A percentile compares a stretch with the other conserved stretches of the same genome.
Conservation (phyloP, 2,888 invertebrate genomes). For the Trachelus troglodyta region DNA sequence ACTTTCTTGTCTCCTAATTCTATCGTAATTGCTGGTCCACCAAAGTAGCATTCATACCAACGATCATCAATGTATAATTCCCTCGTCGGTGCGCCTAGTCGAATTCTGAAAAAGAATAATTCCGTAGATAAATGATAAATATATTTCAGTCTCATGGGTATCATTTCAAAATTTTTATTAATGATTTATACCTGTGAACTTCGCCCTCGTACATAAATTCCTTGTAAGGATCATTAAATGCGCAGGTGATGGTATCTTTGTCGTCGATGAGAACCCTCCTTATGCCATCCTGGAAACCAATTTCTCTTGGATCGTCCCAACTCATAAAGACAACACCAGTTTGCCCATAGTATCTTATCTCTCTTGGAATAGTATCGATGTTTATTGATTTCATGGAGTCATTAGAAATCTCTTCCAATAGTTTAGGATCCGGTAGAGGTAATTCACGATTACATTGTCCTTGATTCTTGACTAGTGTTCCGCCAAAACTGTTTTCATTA, state of each 20-base stretch:
- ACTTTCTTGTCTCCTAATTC: conserved; percentile 83
- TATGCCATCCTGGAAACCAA: conserved; percentile 85
- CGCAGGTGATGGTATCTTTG: conserved; percentile 74
- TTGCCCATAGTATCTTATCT: conserved; percentile 88
- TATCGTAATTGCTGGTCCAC: conserved; percentile 85
- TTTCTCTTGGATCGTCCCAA: conserved; percentile 87
- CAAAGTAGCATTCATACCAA: conserved; percentile 94
- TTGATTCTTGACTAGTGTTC: conserved; percentile 16
- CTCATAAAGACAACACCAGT: conserved; percentile 87
- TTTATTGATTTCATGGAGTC: conserved; percentile 84
- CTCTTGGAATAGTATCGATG: conserved; percentile 83
- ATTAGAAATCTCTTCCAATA: conserved; percentile 71
- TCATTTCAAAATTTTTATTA: neutral
- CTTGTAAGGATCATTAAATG: conserved; percentile 77
- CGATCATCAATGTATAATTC: conserved; percentile 90
- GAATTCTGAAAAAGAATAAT: conserved; percentile 71
- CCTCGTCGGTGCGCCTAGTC: conserved; percentile 91
- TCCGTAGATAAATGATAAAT: conserved; percentile 27
- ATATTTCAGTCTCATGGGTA: neutral
- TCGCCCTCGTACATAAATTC: conserved; percentile 80
- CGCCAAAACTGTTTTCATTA: conserved; percentile 31
- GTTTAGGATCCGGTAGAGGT: conserved; percentile 64
- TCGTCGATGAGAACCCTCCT: conserved; percentile 82
- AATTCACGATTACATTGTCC: conserved; percentile 54
- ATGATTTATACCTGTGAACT: conserved; percentile 68